phyloP scores from a whole-genome alignment of 1,140 invertebrate genomes.

The Dendroctonus ponderosae region DNA sequence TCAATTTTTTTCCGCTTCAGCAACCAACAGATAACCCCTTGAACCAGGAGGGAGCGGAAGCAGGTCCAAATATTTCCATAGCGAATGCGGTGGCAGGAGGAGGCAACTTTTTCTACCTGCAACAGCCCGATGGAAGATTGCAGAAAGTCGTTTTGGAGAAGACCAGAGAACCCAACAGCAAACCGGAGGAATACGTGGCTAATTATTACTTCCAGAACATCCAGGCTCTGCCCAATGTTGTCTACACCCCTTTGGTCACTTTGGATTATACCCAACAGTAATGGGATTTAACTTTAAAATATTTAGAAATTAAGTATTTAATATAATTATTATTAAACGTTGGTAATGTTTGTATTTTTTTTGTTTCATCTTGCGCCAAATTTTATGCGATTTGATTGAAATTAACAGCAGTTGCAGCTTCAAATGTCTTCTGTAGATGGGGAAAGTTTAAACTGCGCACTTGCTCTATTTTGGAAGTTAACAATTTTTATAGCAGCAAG shows the following conservation, averaged over 20 bases:
- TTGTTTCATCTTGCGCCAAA: no score
- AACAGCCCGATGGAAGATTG: slow-evolving; percentile 35
- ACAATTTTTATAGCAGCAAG: no score
- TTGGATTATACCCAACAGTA: slow-evolving; percentile 16
- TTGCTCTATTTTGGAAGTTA: no score
- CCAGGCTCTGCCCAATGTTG: slow-evolving; percentile 28
- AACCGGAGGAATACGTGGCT: slow-evolving; percentile 33
- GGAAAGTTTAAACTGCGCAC: no score
- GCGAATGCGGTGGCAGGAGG: slow-evolving; percentile 30
- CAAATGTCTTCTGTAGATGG: no score
- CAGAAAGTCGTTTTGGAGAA: slow-evolving; percentile 33
- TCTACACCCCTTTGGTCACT: slow-evolving; percentile 32
- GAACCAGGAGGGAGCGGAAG: slow-evolving; percentile 5
- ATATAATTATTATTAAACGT: no score
- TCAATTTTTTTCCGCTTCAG: no score
- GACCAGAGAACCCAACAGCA: slow-evolving; percentile 25
- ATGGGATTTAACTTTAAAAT: not conserved
- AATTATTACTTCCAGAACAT: slow-evolving; percentile 39
- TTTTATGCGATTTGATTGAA: no score
- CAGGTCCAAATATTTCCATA: slow-evolving; percentile 31
- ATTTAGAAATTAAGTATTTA: no score
- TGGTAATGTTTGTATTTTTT: no score
- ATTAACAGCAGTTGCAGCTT: no score
- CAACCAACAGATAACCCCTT: not conserved
- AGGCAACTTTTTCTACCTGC: slow-evolving; percentile 26